Conservation (phyloP, 2,888 invertebrate genomes). For the Sepioteuthis lessoniana region DNA sequence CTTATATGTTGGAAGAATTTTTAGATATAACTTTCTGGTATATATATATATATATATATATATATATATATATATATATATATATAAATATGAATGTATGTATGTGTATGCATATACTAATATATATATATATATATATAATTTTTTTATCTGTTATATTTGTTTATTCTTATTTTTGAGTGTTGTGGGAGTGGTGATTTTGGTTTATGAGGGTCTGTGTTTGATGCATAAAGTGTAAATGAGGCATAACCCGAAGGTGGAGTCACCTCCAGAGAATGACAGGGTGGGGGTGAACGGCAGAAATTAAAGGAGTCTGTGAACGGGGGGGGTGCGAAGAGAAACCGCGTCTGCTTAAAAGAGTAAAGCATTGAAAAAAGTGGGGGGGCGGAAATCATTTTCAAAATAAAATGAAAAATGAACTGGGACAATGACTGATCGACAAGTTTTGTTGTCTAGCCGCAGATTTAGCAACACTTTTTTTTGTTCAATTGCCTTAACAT, state of each 20-base stretch:
- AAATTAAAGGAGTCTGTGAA: neutral
- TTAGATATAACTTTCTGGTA: too few relatives aligned
- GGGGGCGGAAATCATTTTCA: too few relatives aligned
- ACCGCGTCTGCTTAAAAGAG: neutral
- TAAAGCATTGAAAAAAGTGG: neutral
- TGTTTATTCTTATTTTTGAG: neutral
- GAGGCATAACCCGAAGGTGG: neutral
- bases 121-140: neutral
- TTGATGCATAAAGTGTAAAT: conserved; percentile 8
- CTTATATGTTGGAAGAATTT: too few relatives aligned
- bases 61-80: too few relatives aligned
- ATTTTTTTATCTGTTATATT: too few relatives aligned
- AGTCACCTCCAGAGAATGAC: neutral
- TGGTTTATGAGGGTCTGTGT: neutral
- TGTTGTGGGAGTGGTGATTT: neutral
- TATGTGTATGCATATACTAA: neutral
- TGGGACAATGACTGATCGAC: neutral
- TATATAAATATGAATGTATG: neutral
- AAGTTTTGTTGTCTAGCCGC: neutral
- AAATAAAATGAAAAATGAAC: neutral
- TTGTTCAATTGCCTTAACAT: too few relatives aligned
- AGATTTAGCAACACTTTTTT: neutral
- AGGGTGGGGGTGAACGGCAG: neutral
- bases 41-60: too few relatives aligned
- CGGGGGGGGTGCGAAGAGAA: neutral